A percentile compares a stretch with the other conserved stretches of the same genome.
phyloP scores from a whole-genome alignment of 2,888 invertebrate genomes.

The Pocota personata region DNA sequence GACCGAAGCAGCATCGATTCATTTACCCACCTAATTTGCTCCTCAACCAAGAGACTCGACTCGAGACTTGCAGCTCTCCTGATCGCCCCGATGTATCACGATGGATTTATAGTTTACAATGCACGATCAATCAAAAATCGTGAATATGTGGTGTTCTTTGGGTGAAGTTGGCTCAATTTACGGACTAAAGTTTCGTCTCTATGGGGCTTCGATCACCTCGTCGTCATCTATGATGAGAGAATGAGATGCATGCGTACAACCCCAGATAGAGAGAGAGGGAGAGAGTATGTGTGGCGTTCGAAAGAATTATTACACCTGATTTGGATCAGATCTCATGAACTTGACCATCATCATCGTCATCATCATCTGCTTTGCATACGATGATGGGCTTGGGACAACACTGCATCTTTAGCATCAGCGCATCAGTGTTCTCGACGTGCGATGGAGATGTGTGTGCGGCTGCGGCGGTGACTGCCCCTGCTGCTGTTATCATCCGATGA shows the following conservation, averaged over 20 bases:
- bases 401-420: slow-evolving; percentile 10
- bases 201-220: background rate
- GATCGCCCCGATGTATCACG: slow-evolving; percentile 83
- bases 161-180: slow-evolving; percentile 57
- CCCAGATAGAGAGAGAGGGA: background rate
- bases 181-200: slow-evolving; percentile 20
- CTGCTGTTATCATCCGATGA: slow-evolving; percentile 77
- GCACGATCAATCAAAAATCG: slow-evolving; percentile 83
- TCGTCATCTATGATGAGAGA: background rate
- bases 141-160: slow-evolving; percentile 77
- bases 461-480: background rate
- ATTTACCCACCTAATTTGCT: slow-evolving; percentile 64
- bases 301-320: slow-evolving; percentile 83
- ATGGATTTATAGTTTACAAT: slow-evolving; percentile 83
- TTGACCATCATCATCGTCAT: slow-evolving; percentile 78
- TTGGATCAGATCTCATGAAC: slow-evolving; percentile 82
- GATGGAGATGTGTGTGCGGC: slow-evolving; percentile 35
- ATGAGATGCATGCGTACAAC: slow-evolving; percentile 72
- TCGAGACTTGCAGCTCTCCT: slow-evolving; percentile 77
- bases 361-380: slow-evolving; percentile 51
- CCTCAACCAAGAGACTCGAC: slow-evolving; percentile 20
- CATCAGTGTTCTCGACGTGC: background rate
- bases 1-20: slow-evolving; percentile 35
- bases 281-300: slow-evolving; percentile 75
- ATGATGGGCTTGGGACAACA: slow-evolving; percentile 43